Percentiles rank a stretch among this genome's conserved stretches.
Conservation (phyloP, 2,113 vertebrate species). For the Macquaria australasica region DNA sequence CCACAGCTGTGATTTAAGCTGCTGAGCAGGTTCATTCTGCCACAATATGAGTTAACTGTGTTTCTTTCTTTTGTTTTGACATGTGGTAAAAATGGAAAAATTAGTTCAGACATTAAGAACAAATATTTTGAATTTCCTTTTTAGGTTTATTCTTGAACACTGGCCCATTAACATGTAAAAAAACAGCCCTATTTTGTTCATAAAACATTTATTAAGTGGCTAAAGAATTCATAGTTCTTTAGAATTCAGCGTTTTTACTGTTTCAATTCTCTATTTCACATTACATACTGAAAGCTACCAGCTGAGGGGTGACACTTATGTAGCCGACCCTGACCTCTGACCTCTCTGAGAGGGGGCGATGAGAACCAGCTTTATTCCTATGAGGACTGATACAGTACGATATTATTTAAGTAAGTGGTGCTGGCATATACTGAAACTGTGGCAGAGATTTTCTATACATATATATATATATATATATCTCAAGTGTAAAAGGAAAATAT, state of each 20-base stretch:
- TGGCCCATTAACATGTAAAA: too few relatives aligned
- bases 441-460: neutral
- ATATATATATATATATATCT: too few relatives aligned
- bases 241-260: neutral
- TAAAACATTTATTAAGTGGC: neutral
- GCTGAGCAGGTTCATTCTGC: constrained; percentile 31
- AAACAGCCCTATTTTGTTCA: neutral
- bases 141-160: neutral
- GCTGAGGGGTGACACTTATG: neutral
- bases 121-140: neutral
- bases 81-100: neutral
- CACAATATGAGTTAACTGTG: neutral
- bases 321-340: constrained; percentile 12
- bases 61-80: neutral
- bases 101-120: neutral
- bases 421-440: neutral
- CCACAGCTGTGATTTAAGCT: constrained; percentile 34
- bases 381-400: neutral
- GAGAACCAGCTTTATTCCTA: neutral
- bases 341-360: neutral
- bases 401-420: neutral
- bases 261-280: neutral
- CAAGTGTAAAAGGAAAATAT: neutral
- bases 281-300: neutral
- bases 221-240: neutral